Evolutionary conservation across 2,888 invertebrate species (phyloP).

Genomic region (Epistrophe grossulariae): DNA sequence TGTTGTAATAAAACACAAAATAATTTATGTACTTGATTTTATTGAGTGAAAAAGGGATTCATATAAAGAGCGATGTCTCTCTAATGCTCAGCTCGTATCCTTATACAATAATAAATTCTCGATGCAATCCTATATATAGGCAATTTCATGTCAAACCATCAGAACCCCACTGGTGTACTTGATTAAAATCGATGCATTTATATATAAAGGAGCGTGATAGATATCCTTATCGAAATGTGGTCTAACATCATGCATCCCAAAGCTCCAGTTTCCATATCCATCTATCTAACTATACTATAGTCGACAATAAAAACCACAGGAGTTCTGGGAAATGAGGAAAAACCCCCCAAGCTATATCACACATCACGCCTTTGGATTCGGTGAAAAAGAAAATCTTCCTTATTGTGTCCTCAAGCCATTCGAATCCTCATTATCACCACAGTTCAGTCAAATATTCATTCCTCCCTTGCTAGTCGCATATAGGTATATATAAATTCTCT

Average conservation of each 20-base stretch:
- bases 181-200: conserved; percentile 42
- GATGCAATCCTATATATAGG: conserved; percentile 30
- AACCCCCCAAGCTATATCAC: conserved; percentile 23
- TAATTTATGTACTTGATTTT: neutral
- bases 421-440: conserved; percentile 13
- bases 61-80: neutral
- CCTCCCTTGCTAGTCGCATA: neutral
- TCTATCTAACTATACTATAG: neutral
- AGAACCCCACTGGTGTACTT: conserved; percentile 37
- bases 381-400: conserved; percentile 35
- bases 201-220: conserved; percentile 7
- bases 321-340: conserved; percentile 24
- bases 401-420: conserved; percentile 40
- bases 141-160: conserved; percentile 19
- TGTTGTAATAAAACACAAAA: neutral
- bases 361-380: conserved; percentile 38
- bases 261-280: conserved; percentile 1
- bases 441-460: conserved; percentile 14
- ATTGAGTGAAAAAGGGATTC: conserved; percentile 18
- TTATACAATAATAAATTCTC: conserved; percentile 15
- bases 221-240: conserved; percentile 32
- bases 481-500: neutral
- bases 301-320: conserved; percentile 37
- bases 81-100: neutral
- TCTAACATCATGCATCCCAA: conserved; percentile 29